phyloP scores from a whole-genome alignment of 2,888 invertebrate species.

The Calameuta idolon region DNA sequence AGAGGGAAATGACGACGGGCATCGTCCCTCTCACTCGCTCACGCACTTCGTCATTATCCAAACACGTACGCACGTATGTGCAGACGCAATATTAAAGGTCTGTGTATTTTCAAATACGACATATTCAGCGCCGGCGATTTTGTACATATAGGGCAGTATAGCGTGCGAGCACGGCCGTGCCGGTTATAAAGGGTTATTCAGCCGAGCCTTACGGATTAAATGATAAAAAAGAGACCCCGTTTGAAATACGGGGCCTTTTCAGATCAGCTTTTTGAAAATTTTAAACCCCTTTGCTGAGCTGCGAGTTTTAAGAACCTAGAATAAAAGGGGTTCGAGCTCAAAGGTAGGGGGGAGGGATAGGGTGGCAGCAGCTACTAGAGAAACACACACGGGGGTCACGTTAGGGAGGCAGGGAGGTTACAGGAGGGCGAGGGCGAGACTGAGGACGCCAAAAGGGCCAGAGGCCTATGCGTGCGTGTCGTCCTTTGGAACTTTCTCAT shows the following conservation, averaged over 20 bases:
- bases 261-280: slow-evolving; percentile 65
- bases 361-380: background rate
- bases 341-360: slow-evolving; percentile 30
- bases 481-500: slow-evolving; percentile 56
- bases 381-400: background rate
- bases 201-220: slow-evolving; percentile 62
- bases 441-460: slow-evolving; percentile 17
- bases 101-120: slow-evolving; percentile 2
- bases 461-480: slow-evolving; percentile 30
- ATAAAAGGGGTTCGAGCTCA: slow-evolving; percentile 62
- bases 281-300: slow-evolving; percentile 51
- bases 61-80: slow-evolving; percentile 33
- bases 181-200: slow-evolving; percentile 63
- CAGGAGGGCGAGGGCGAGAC: slow-evolving; percentile 2
- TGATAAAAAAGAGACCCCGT: slow-evolving; percentile 59
- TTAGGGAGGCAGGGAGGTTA: background rate
- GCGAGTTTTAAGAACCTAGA: slow-evolving; percentile 61
- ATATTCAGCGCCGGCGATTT: slow-evolving; percentile 23
- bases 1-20: slow-evolving; percentile 21
- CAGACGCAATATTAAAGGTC: background rate
- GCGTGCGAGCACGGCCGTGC: slow-evolving; percentile 17
- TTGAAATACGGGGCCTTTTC: slow-evolving; percentile 63
- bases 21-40: slow-evolving; percentile 25
- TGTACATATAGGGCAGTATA: slow-evolving; percentile 18
- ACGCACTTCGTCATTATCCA: slow-evolving; percentile 43